Conservation (phyloP, 2,113 vertebrate genomes). For the Cathartes aura region DNA sequence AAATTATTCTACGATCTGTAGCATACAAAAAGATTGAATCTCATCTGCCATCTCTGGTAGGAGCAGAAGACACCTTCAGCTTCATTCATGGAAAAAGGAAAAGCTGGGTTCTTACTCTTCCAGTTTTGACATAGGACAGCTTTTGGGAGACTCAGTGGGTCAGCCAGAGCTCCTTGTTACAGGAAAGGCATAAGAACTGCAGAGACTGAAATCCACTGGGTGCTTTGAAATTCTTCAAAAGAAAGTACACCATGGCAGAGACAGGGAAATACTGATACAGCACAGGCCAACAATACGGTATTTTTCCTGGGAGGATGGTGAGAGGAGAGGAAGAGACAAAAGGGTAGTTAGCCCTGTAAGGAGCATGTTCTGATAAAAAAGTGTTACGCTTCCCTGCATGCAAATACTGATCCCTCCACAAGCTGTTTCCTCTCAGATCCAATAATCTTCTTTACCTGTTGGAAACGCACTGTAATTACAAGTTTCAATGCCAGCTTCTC, state of each 20-base stretch:
- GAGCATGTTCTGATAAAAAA: neutral
- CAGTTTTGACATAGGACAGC: neutral
- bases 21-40: neutral
- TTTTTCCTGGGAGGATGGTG: neutral
- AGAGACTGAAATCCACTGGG: neutral
- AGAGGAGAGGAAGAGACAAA: neutral
- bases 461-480: neutral
- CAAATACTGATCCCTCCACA: neutral
- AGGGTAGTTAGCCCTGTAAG: neutral
- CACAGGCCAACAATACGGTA: neutral
- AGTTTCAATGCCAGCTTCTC: conserved; percentile 1
- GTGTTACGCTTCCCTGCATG: neutral
- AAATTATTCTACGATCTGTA: neutral
- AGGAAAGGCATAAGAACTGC: neutral
- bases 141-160: neutral
- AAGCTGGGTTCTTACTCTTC: neutral
- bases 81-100: neutral
- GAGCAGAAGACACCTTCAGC: neutral
- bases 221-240: neutral
- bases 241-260: neutral
- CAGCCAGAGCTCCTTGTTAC: neutral
- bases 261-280: neutral
- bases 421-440: neutral
- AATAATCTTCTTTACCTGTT: conserved; percentile 16
- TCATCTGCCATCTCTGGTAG: neutral